Conservation (phyloP, 2,888 invertebrate species). For the Ormyrus nitidulus region DNA sequence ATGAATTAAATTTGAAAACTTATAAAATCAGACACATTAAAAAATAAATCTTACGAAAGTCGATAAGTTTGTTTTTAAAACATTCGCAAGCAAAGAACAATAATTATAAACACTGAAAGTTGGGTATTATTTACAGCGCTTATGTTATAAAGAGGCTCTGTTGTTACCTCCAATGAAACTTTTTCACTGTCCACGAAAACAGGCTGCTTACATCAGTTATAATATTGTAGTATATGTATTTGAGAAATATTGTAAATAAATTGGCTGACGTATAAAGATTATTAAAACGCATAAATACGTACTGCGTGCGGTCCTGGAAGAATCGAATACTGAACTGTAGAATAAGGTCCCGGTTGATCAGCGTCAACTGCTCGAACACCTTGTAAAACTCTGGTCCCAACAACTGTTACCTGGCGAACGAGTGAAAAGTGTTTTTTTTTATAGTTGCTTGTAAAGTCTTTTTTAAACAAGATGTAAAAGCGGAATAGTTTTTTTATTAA, state of each 20-base stretch:
- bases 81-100: background rate
- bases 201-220: constrained; percentile 44
- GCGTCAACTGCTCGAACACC: constrained; percentile 87
- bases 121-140: constrained; percentile 28
- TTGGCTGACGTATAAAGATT: background rate
- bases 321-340: constrained; percentile 89
- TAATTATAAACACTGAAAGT: background rate
- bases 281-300: constrained; percentile 57
- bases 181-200: constrained; percentile 55
- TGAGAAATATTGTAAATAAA: too few relatives aligned
- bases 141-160: constrained; percentile 1
- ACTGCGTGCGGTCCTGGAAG: constrained; percentile 87
- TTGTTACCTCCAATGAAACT: constrained; percentile 48
- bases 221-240: background rate
- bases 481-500: too few relatives aligned
- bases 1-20: too few relatives aligned
- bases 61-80: background rate
- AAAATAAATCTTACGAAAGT: too few relatives aligned
- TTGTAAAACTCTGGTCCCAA: constrained; percentile 83
- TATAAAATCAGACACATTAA: too few relatives aligned
- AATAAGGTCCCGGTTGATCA: constrained; percentile 92
- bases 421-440: background rate
- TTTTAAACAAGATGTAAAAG: background rate
- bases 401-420: constrained; percentile 76
- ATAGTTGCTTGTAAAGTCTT: background rate